Percentiles rank a stretch among this genome's conserved stretches.
These are phyloP conservation scores for Craseonycteris thonglongyai DNA, from an alignment of 2,113 vertebrate species.

Conservation along the genomic window DNA sequence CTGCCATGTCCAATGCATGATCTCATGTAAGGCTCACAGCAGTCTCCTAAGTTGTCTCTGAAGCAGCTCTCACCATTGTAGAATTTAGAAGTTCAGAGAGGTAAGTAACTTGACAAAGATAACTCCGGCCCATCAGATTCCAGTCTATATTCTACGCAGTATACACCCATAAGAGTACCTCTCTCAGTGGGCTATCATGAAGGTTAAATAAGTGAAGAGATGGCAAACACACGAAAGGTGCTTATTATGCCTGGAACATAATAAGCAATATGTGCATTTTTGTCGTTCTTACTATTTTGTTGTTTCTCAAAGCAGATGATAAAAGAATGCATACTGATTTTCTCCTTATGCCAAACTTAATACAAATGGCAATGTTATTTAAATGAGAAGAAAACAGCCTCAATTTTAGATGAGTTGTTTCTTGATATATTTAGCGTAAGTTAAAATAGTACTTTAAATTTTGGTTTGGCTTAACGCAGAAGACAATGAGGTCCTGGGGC, in stretches of 20 bases:
- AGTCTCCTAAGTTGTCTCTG: neutral
- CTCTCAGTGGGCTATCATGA: neutral
- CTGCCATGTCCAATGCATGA: neutral
- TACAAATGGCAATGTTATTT: slow-evolving; percentile 10
- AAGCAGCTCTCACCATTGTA: neutral
- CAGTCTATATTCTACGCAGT: neutral
- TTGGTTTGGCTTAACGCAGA: neutral
- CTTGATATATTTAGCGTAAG: neutral
- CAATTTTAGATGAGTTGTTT: neutral
- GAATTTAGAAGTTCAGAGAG: neutral
- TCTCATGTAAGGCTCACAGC: neutral
- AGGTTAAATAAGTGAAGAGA: neutral
- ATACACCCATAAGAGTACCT: neutral
- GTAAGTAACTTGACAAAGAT: neutral
- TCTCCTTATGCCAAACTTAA: neutral
- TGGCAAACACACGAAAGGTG: neutral
- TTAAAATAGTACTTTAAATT: neutral
- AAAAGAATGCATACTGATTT: neutral
- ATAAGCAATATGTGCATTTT: neutral
- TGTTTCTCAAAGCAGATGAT: neutral
- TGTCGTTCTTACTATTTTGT: neutral
- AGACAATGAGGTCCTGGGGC: neutral
- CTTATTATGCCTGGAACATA: neutral
- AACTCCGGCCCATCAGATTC: neutral
- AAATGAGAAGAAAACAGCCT: neutral